Base-by-base conservation (phyloP, 2,797 vertebrate species). In the Sebastes cheni region DNA sequence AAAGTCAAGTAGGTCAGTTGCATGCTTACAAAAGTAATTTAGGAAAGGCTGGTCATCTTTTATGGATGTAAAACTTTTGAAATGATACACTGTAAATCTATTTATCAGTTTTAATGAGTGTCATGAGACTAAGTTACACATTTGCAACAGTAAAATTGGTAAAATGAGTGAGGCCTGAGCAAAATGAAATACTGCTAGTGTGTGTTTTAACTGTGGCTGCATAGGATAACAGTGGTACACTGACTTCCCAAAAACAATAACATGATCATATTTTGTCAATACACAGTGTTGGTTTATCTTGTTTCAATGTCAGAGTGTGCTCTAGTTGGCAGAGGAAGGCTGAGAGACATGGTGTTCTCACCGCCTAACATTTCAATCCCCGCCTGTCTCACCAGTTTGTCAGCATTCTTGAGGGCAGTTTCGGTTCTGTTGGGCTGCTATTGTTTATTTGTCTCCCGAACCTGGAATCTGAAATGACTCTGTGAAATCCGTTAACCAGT, bases 381-480 rank as follows among this genome's bases (percentile, higher is more conserved):
- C 3, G 65, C 87, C 84, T 18, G 88, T 82, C n/a, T 46, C 69
- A 82, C 93, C 88, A 67, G 93, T 91, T 79, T 32, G 65, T 79
- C 91, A 76, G 73, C 92, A 94, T 94, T 92, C 88, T 81, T 81
- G 10, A 73, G 66, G 83, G 81, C 81, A 70, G 76, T 82, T 87
- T 89, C 22, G 0, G 27, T 85, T 81, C 56, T 87, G 61, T 83
- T 80, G 18, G 30, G 23, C 30, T 56, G 72, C 52, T 70, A 29
- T 73, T 86, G 75, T 89, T 75, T 72, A 23, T 84, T 79, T 79
- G 60, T 82, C n/a, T 71, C 67, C 50, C 75, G 61, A 88, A 67
- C 62, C 46, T 70, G 70, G 36, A 80, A 62, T 65, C 72, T 69
- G 60, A 78, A 76, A 76, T 4, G 30, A 69, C 67, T 68, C 4